Conservation (phyloP, 1,140 invertebrate species). For the Temnothorax nylanderi region DNA sequence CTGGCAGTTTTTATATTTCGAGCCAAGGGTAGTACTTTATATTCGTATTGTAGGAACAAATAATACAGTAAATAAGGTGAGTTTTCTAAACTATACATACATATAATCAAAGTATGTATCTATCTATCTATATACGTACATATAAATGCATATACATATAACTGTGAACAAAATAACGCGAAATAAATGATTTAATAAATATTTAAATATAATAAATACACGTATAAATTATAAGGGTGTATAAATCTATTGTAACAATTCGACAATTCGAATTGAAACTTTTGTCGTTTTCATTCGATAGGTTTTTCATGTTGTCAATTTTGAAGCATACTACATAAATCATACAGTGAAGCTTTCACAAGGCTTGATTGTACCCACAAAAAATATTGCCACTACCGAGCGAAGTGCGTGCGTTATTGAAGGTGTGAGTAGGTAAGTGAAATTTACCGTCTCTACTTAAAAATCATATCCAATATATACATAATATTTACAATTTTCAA, state of each 20-base stretch:
- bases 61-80: slow-evolving; percentile 96
- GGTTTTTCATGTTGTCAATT: slow-evolving; percentile 97
- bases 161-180: too few relatives aligned
- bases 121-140: too few relatives aligned
- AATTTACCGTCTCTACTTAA: slow-evolving; percentile 15
- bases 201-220: neutral
- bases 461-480: neutral
- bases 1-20: slow-evolving; percentile 98
- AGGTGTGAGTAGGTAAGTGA: slow-evolving; percentile 90
- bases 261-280: neutral
- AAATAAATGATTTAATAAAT: neutral
- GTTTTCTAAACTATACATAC: neutral
- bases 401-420: slow-evolving; percentile 97
- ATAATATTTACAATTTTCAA: neutral
- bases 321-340: slow-evolving; percentile 95
- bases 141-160: too few relatives aligned
- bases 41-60: slow-evolving; percentile 97
- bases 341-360: slow-evolving; percentile 91
- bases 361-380: slow-evolving; percentile 93
- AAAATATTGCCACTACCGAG: slow-evolving; percentile 96
- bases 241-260: neutral
- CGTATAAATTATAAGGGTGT: too few relatives aligned
- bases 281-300: slow-evolving; percentile 71
- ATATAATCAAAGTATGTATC: neutral
- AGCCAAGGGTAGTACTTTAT: slow-evolving; percentile 94